Base-by-base conservation (phyloP, 92 coral and sea anemone genomes). In the Zoanthus sansibaricus region DNA sequence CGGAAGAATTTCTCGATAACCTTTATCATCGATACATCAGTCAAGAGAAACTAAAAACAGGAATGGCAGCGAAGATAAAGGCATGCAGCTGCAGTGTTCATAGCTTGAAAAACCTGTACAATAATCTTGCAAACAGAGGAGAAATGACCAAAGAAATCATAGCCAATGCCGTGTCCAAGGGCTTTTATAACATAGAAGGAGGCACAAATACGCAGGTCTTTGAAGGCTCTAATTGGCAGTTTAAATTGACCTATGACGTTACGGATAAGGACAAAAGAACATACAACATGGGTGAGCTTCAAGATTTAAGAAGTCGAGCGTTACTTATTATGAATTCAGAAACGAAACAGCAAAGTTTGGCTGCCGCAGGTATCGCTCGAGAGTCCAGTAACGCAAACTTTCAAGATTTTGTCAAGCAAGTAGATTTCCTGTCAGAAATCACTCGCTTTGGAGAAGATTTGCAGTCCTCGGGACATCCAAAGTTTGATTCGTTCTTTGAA, bases 101-200 rank as follows among this genome's bases (percentile, higher is more conserved):
- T 68, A 94, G 96, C 84, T 72, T 96, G 4, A 83, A 93, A 66
- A 92, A 98, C 48, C 78, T 96, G 33, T 92, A 96, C 88, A 90
- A 83, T 92, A 96, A 86, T 54, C 90, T 94, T 61, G 95, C 98
- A 20, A 94, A 96, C 84, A 95, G 98, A 56, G 98, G 94, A 2
- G 98, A 96, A 71, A 79, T 94, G 94, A 96, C 98, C 18, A 93
- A 92, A 84, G 96, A 91, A 69, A 93, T 92, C 31, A 94, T 96
- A 47, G 82, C 71, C 20, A 96, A 86, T 72, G 98, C 98, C 14
- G 47, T 80, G 73, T 66, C 75, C 4, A 66, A 62, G 73, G 85
- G 85, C 14, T 33, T 31, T 45, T 80, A 80, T 18, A 12, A 20
- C 3, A 37, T 66, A 10, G 85, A 30, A n/a, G 70, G 44, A 66